Percentiles rank a stretch among this genome's conserved stretches.
Evolutionary conservation across 2,797 vertebrate species (phyloP).

Genomic region (Neoniphon sammara): DNA sequence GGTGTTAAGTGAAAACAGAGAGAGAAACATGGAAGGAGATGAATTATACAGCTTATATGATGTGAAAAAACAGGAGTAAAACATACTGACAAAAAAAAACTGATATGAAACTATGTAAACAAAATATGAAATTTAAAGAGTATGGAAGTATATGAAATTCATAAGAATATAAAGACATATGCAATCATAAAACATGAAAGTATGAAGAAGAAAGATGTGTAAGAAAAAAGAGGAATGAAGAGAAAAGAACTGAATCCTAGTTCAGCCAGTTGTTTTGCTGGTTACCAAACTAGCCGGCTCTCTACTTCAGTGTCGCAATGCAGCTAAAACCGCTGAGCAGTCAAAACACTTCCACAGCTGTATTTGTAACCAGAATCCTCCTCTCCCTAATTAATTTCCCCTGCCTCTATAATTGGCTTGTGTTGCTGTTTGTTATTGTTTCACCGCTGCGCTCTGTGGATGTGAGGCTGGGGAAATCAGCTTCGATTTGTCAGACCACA

Average conservation of each 20-base stretch:
- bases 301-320: constrained; percentile 28
- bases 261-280: constrained; percentile 28
- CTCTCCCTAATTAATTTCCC: constrained; percentile 31
- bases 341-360: constrained; percentile 46
- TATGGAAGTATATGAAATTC: no score
- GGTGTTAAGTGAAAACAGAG: no score
- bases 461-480: constrained; percentile 19
- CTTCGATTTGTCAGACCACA: constrained; percentile 22
- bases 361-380: constrained; percentile 32
- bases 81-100: no score
- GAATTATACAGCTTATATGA: no score
- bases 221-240: neutral
- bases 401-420: constrained; percentile 24
- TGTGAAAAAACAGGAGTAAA: no score
- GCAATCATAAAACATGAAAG: neutral
- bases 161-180: no score
- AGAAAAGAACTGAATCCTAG: neutral
- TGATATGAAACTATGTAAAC: no score
- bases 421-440: constrained; percentile 49
- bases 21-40: no score
- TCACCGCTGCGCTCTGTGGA: constrained; percentile 11
- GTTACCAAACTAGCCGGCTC: constrained; percentile 17
- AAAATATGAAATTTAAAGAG: no score
- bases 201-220: neutral
- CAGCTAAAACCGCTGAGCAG: constrained; percentile 38